Evolutionary conservation across 2,797 vertebrate genomes (phyloP).

Genomic region (Stomatorhinus walkeri): DNA sequence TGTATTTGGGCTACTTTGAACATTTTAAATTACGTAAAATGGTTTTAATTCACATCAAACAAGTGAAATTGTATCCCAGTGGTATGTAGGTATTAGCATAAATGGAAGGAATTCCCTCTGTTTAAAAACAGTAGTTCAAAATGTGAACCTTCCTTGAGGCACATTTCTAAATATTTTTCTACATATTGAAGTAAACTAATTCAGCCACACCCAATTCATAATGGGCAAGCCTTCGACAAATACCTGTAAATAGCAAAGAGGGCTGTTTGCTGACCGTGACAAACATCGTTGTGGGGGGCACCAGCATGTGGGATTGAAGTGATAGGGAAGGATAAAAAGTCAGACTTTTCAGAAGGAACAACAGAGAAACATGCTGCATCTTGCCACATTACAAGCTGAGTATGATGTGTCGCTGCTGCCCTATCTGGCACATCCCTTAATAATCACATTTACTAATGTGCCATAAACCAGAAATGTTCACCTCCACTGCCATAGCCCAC

Average conservation of each 20-base stretch:
- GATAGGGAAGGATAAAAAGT: neutral
- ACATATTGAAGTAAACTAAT: neutral
- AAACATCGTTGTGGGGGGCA: neutral
- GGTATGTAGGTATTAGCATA: neutral
- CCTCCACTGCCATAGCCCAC: neutral
- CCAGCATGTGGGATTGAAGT: neutral
- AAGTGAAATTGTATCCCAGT: neutral
- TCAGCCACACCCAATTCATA: neutral
- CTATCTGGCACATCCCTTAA: neutral
- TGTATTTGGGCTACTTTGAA: neutral
- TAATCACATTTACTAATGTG: neutral
- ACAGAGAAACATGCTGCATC: neutral
- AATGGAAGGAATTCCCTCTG: neutral
- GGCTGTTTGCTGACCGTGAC: neutral
- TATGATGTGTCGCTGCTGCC: neutral
- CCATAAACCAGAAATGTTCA: neutral
- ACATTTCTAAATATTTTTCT: neutral
- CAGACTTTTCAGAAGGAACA: neutral
- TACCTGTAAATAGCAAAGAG: neutral
- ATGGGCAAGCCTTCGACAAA: neutral
- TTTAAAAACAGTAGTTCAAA: neutral
- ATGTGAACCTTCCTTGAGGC: neutral
- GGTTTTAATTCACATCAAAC: conserved; percentile 11
- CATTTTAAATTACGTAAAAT: neutral
- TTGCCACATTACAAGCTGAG: neutral